Base-by-base conservation (phyloP, 2,113 vertebrate species). In the Cephalophus harveyi region DNA sequence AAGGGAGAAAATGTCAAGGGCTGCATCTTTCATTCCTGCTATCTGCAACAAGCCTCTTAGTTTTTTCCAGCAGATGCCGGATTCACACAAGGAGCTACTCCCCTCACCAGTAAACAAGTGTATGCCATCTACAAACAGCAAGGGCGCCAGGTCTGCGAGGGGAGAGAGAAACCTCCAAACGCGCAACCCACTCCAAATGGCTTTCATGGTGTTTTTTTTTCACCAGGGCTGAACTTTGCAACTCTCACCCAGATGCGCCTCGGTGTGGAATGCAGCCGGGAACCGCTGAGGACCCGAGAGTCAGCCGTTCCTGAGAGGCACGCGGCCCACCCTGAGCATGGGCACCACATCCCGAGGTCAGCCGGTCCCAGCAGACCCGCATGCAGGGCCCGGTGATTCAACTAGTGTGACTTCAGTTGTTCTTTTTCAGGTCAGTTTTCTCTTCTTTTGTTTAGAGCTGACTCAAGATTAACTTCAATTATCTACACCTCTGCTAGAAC, bases 371-470 rank as follows among this genome's bases (percentile, higher is more conserved):
- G 52, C 54, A 55, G 95, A 17, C 46, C 28, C 25, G 52, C 60
- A 0, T 1, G 4, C 48, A 7, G 59, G 78, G 48, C 57, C 57
- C 7, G 0, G 55, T 13, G 87, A 96, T 64, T 96, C 95, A 50
- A 57, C 79, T 50, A 94, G 71, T 40, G 21, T 85, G 33, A 91
- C 43, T 64, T 91, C 30, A 83, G 86, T 25, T 64, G 85, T 30
- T 98, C 92, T 91, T 94, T 95, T 95, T 95, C 79, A 95, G 78
- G 87, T 92, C 96, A 96, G 15, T 85, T 93, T 54, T 96, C 96
- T 97, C 84, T 96, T 83, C 50, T 95, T 97, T 97, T 96, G 92
- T 97, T 96, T 92, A 90, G 83, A 64, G 59, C 76, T 95, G 86
- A 95, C 83, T 94, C 71, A 89, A 89, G 92, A 79, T 79, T 64